These are phyloP conservation scores for Drosophila colorata DNA, from an alignment of 2,888 invertebrate genomes.

Conservation along the genomic window DNA sequence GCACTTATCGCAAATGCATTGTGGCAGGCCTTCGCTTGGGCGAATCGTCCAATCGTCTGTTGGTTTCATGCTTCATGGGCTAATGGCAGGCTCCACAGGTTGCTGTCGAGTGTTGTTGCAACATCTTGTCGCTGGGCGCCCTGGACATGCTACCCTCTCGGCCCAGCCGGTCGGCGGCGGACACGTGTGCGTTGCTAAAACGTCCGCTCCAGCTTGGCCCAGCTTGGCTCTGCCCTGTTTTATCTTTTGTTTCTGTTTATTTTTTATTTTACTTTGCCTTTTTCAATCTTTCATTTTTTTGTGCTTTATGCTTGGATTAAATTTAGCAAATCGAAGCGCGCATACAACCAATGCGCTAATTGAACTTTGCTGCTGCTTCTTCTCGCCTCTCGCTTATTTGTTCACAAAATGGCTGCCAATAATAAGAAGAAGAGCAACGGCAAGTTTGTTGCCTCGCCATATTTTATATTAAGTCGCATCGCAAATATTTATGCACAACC, in stretches of 20 bases:
- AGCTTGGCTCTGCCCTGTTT: slow-evolving; percentile 3
- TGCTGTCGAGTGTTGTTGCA: slow-evolving; percentile 77
- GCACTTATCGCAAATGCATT: slow-evolving; percentile 76
- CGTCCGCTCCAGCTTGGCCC: slow-evolving; percentile 60
- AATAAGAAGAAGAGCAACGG: slow-evolving; percentile 5
- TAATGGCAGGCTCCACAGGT: slow-evolving; percentile 77
- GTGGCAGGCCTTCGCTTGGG: slow-evolving; percentile 57
- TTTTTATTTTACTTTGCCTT: slow-evolving; percentile 23
- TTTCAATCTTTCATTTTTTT: slow-evolving; percentile 18
- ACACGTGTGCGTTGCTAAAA: slow-evolving; percentile 80
- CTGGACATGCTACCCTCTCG: slow-evolving; percentile 45
- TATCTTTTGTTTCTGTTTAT: slow-evolving; percentile 24
- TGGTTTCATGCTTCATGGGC: slow-evolving; percentile 77
- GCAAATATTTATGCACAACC: slow-evolving; percentile 62
- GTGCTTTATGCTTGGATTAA: slow-evolving; percentile 80
- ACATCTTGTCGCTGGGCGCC: slow-evolving; percentile 75
- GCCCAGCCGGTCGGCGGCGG: slow-evolving; percentile 19
- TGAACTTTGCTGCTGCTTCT: slow-evolving; percentile 58
- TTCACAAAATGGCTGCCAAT: slow-evolving; percentile 58
- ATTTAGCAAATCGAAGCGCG: slow-evolving; percentile 78
- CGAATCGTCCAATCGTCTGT: slow-evolving; percentile 48
- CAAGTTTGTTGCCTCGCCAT: slow-evolving; percentile 57
- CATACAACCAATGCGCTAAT: slow-evolving; percentile 66
- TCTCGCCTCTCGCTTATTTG: slow-evolving; percentile 26
- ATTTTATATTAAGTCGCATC: slow-evolving; percentile 59